Conservation (phyloP, 1,140 invertebrate species). For the Zaprionus nigranus region DNA sequence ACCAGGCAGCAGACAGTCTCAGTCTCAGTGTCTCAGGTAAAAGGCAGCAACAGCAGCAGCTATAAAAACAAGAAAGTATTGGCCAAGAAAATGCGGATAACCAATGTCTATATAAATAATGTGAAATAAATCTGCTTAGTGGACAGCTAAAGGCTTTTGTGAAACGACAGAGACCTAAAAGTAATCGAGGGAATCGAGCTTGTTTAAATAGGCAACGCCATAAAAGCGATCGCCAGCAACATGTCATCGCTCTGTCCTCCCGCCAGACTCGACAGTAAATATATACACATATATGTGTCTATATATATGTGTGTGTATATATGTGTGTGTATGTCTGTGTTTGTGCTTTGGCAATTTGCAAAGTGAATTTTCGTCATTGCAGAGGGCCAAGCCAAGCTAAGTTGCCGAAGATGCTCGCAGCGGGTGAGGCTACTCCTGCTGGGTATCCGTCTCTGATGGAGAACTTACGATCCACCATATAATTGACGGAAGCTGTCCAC, state of each 20-base stretch:
- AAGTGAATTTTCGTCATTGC: slow-evolving; percentile 31
- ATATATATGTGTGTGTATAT: not conserved
- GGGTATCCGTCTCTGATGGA: slow-evolving; percentile 34
- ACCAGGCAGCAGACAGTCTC: slow-evolving; percentile 13
- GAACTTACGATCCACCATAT: slow-evolving; percentile 48
- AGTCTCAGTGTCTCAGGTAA: slow-evolving; percentile 29
- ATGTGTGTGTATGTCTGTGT: not conserved
- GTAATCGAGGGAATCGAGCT: slow-evolving; percentile 2
- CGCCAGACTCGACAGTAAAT: not conserved
- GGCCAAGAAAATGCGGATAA: slow-evolving; percentile 27
- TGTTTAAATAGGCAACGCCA: not conserved
- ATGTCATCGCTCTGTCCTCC: not conserved
- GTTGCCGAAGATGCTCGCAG: slow-evolving; percentile 18
- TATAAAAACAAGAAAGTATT: slow-evolving; percentile 42
- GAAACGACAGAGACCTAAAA: not conserved
- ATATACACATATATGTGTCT: not conserved
- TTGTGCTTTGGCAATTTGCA: slow-evolving; percentile 15
- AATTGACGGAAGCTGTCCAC: slow-evolving; percentile 73
- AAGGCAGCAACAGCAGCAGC: slow-evolving; percentile 31
- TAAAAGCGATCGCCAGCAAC: not conserved
- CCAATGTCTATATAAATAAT: slow-evolving; percentile 27
- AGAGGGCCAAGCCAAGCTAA: slow-evolving; percentile 4
- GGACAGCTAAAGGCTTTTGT: slow-evolving; percentile 8
- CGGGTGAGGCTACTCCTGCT: slow-evolving; percentile 55
- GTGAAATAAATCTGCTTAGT: slow-evolving; percentile 31